phyloP scores from a whole-genome alignment of 2,797 vertebrate genomes.

The Sternarchorhynchus goeldii region DNA sequence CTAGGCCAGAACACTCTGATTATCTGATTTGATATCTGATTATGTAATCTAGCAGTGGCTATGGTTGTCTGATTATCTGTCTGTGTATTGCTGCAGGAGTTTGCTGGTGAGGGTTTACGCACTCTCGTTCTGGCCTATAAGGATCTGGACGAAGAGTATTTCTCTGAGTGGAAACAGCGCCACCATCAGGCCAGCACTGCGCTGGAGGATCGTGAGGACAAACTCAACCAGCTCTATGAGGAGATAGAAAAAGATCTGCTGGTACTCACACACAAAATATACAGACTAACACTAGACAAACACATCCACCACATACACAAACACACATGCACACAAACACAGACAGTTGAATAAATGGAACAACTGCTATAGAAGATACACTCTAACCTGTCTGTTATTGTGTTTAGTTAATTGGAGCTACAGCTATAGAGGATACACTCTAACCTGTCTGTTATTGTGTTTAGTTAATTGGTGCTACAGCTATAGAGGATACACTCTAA shows the following conservation, averaged over 20 bases:
- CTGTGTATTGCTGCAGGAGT: conserved; percentile 77
- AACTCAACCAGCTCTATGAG: conserved; percentile 83
- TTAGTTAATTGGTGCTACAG: conserved; percentile 64
- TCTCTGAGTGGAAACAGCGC: conserved; percentile 79
- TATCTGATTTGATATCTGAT: no score
- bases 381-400: no score
- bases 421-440: neutral
- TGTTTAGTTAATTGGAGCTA: no score
- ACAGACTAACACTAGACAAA: no score
- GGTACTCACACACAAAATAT: conserved; percentile 65
- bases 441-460: conserved; percentile 4
- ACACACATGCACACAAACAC: no score
- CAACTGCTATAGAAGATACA: no score
- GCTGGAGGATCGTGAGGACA: conserved; percentile 80
- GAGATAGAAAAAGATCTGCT: conserved; percentile 90
- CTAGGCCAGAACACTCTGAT: no score
- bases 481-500: conserved; percentile 55
- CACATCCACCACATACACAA: no score
- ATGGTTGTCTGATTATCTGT: conserved; percentile 10
- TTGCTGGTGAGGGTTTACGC: conserved; percentile 89
- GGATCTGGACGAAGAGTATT: conserved; percentile 82
- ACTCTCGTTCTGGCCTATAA: conserved; percentile 90
- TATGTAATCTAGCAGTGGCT: no score
- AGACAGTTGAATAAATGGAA: no score
- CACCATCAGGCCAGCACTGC: conserved; percentile 83